A percentile compares a stretch with the other conserved stretches of the same genome.
These are phyloP conservation scores for Hesperophylax magnus DNA, from an alignment of 1,140 invertebrate species.

Conservation along the genomic window DNA sequence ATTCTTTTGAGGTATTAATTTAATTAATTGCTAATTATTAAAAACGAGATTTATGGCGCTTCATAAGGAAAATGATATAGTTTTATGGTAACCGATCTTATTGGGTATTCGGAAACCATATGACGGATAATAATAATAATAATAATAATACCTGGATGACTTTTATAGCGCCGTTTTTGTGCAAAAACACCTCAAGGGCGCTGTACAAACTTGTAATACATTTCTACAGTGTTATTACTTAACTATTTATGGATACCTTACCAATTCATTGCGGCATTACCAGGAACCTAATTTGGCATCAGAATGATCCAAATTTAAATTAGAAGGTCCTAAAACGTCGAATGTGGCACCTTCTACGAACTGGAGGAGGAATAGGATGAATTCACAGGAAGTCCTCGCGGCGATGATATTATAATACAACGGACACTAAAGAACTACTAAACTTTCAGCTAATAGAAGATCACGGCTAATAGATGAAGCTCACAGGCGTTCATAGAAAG, in stretches of 20 bases:
- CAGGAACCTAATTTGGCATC: constrained; percentile 25
- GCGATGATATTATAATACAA: background rate
- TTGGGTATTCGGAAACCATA: background rate
- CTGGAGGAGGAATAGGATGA: background rate
- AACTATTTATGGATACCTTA: no score
- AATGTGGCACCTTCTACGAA: constrained; percentile 35
- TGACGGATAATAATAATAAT: no score
- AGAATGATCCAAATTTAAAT: constrained; percentile 42
- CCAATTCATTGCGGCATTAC: constrained; percentile 10
- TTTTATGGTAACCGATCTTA: background rate
- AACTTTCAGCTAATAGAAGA: no score
- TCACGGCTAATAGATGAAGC: background rate
- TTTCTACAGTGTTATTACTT: no score
- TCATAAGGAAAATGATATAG: background rate
- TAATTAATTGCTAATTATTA: no score
- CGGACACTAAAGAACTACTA: background rate
- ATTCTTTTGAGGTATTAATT: no score
- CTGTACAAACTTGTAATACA: no score
- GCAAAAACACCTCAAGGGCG: no score
- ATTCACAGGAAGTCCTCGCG: constrained; percentile 11
- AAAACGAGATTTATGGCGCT: no score
- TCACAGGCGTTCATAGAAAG: no score
- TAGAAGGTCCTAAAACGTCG: constrained; percentile 7
- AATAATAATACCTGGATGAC: no score
- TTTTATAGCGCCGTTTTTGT: no score